These are phyloP conservation scores for Actenoides hombroni DNA, from an alignment of 2,113 vertebrate genomes.

Conservation along the genomic window DNA sequence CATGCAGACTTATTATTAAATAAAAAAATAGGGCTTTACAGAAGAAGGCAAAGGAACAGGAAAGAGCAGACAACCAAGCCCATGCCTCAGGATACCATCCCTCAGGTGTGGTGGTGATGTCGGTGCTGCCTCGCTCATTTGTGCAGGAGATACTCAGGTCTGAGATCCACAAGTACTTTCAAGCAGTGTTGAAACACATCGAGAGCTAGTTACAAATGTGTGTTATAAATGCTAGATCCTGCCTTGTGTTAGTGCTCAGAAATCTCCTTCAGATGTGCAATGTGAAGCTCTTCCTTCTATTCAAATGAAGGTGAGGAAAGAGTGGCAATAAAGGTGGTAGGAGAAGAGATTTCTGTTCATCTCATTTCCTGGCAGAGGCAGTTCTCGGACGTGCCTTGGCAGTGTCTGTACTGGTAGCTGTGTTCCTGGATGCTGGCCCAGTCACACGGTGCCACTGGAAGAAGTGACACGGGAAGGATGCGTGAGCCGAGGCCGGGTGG, in stretches of 20 bases:
- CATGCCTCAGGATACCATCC: background rate
- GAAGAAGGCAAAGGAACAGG: background rate
- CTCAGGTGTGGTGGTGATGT: background rate
- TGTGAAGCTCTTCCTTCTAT: background rate
- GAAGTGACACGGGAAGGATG: conserved; percentile 36
- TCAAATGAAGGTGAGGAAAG: background rate
- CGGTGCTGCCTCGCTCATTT: background rate
- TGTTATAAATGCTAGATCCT: background rate
- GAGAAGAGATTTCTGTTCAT: background rate
- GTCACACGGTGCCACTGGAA: conserved; percentile 49
- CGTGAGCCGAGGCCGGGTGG: background rate
- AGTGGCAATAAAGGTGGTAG: background rate
- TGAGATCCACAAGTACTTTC: background rate
- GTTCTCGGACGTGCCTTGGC: conserved; percentile 51
- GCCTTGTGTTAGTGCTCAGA: background rate
- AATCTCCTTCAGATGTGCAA: background rate
- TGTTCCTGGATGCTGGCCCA: conserved; percentile 23
- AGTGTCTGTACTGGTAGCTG: conserved; percentile 21
- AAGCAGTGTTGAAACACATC: background rate
- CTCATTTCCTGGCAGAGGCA: conserved; percentile 8
- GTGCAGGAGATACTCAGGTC: background rate
- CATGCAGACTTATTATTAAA: background rate
- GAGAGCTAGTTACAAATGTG: background rate
- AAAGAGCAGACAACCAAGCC: conserved; percentile 8
- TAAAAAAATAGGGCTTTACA: background rate